Evolutionary conservation across 2,888 invertebrate genomes (phyloP).

Genomic region (Oscheius sp.): DNA sequence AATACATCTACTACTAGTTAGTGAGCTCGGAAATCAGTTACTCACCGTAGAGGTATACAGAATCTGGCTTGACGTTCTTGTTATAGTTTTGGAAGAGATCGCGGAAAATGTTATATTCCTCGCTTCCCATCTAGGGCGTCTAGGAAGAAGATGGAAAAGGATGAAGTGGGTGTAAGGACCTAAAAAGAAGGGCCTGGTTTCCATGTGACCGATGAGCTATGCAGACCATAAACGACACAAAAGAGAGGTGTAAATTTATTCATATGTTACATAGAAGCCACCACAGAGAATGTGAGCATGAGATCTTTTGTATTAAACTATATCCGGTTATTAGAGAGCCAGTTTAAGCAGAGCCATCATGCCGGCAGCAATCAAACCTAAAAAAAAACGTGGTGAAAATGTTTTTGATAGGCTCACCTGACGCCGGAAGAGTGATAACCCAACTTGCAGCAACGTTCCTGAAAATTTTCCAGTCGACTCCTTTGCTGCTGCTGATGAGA

Average conservation of each 20-base stretch:
- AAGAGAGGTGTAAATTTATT: too few species aligned
- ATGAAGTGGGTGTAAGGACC: background rate
- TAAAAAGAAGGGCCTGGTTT: background rate
- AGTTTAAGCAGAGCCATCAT: constrained; percentile 25
- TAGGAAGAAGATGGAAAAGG: background rate
- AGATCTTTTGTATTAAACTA: too few species aligned
- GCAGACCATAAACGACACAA: background rate
- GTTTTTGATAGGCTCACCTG: constrained; percentile 14
- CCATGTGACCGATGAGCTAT: background rate
- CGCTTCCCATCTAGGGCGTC: constrained; percentile 2
- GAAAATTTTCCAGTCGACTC: constrained; percentile 77
- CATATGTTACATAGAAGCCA: too few species aligned
- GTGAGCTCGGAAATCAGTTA: too few species aligned
- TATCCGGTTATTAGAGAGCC: background rate
- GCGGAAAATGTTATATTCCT: constrained; percentile 28
- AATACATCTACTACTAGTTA: constrained; percentile 15
- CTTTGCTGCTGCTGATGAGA: constrained; percentile 80
- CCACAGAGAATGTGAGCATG: too few species aligned
- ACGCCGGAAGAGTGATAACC: constrained; percentile 92
- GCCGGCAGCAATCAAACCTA: constrained; percentile 28
- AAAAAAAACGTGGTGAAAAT: too few species aligned
- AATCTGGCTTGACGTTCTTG: constrained; percentile 12
- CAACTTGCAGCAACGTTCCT: constrained; percentile 95
- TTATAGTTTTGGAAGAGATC: constrained; percentile 25
- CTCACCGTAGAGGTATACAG: background rate